Conservation (phyloP, 2,113 vertebrate genomes). For the Forbesichthys agassizii region DNA sequence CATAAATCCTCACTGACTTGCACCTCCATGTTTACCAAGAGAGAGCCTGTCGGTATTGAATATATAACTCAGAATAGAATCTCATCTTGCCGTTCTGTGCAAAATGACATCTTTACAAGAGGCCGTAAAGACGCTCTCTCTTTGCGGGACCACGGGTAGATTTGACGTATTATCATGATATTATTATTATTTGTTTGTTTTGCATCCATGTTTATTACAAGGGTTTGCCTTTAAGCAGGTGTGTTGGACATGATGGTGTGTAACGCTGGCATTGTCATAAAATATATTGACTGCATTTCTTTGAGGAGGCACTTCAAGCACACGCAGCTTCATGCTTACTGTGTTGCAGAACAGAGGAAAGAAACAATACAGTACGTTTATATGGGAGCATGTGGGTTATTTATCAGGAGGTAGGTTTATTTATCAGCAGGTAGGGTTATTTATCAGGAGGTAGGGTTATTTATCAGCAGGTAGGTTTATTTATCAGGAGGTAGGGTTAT, state of each 20-base stretch:
- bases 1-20: constrained; percentile 3
- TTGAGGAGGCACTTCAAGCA: constrained; percentile 19
- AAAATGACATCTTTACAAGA: constrained; percentile 61
- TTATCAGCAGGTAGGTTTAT: too few relatives aligned
- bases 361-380: not conserved
- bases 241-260: constrained; percentile 10
- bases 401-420: too few relatives aligned
- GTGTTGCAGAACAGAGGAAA: constrained; percentile 8
- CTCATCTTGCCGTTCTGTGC: constrained; percentile 22
- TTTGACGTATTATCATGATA: constrained; percentile 6
- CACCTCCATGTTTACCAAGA: not conserved
- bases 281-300: constrained; percentile 46
- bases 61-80: not conserved
- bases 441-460: too few relatives aligned
- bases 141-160: constrained; percentile 29
- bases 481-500: too few relatives aligned
- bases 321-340: constrained; percentile 16
- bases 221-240: constrained; percentile 43
- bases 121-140: constrained; percentile 58
- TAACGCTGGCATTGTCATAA: constrained; percentile 49
- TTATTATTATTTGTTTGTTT: constrained; percentile 34
- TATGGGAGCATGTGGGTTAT: too few relatives aligned
- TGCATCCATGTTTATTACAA: constrained; percentile 40
- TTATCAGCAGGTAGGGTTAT: too few relatives aligned
- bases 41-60: not conserved